These are phyloP conservation scores for Gymnothorax reevesii DNA, from an alignment of 2,797 vertebrate species.

Conservation along the genomic window DNA sequence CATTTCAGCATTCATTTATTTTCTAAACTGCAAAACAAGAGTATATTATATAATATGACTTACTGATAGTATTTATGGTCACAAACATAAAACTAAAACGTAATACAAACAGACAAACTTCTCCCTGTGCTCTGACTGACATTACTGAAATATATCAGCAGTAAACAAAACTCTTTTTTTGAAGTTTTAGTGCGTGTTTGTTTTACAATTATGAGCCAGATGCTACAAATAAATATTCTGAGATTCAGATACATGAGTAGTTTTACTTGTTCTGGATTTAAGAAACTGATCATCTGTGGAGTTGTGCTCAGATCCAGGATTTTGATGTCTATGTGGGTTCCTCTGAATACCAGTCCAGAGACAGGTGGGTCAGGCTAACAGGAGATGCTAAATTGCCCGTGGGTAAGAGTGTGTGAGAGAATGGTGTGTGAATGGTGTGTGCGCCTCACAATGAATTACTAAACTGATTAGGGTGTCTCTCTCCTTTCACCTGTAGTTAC, in stretches of 20 bases:
- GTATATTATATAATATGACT: background rate
- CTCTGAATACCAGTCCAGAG: no score
- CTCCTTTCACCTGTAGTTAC: no score
- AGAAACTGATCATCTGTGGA: background rate
- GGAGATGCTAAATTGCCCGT: no score
- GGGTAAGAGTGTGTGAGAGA: no score
- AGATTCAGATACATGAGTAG: background rate
- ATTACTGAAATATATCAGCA: background rate
- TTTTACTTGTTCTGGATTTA: background rate
- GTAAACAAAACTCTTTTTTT: background rate
- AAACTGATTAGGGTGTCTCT: no score
- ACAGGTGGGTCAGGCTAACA: no score
- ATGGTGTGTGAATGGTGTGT: no score
- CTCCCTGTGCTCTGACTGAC: background rate
- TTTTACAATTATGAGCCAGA: background rate
- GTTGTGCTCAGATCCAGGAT: no score
- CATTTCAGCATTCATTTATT: slow-evolving; percentile 9
- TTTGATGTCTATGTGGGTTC: no score
- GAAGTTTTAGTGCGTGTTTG: background rate
- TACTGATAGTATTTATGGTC: background rate
- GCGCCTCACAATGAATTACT: no score
- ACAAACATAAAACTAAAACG: background rate
- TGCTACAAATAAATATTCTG: background rate
- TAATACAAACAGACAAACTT: background rate
- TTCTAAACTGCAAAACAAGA: background rate